These are phyloP conservation scores for Arion vulgaris DNA, from an alignment of 1,140 invertebrate genomes.

Conservation along the genomic window DNA sequence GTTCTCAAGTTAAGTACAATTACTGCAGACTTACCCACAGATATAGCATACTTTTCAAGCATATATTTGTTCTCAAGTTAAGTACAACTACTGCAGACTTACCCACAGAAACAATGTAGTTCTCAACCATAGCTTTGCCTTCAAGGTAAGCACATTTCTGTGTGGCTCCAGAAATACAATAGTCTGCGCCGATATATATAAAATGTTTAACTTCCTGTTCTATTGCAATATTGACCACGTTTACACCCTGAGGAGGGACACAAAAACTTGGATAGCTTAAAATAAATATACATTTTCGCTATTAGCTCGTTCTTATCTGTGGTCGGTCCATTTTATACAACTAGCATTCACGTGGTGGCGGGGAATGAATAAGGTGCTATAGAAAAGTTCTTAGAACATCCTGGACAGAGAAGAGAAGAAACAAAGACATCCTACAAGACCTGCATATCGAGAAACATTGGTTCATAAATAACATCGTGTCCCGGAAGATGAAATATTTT, in stretches of 20 bases:
- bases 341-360: no score
- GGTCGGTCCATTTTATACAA: not conserved
- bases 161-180: not conserved
- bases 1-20: no score
- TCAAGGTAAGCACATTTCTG: not conserved
- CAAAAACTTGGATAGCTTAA: not conserved
- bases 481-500: no score
- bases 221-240: conserved; percentile 3
- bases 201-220: conserved; percentile 10
- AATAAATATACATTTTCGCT: not conserved
- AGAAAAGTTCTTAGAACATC: no score
- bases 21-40: no score
- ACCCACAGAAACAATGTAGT: conserved; percentile 19
- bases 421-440: no score
- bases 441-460: no score
- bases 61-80: no score
- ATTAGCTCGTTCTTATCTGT: not conserved
- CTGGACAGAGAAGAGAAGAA: no score
- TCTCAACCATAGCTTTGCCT: conserved; percentile 14
- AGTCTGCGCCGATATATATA: conserved; percentile 2
- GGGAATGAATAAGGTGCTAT: no score
- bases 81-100: not conserved
- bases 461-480: no score
- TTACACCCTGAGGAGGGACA: conserved; percentile 3
- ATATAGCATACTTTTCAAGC: no score